A percentile compares a stretch with the other conserved stretches of the same genome.
Evolutionary conservation across 2,113 vertebrate genomes (phyloP).

Genomic region (Protobothrops flavoviridis): DNA sequence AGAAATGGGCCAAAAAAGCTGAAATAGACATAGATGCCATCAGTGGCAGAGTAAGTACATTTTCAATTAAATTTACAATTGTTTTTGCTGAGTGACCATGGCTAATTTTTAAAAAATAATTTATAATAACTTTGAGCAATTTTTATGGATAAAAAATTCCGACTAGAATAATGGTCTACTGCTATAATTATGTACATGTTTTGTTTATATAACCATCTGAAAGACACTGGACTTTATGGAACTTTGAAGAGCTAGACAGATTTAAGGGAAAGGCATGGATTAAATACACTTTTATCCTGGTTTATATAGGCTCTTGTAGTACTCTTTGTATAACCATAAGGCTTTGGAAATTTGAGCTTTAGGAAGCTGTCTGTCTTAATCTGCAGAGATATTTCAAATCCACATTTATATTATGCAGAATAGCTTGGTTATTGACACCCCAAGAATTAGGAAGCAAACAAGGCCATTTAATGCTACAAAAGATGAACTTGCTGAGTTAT

Average conservation of each 20-base stretch:
- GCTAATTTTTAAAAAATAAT: neutral
- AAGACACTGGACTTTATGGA: neutral
- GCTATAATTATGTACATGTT: neutral
- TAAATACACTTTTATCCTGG: neutral
- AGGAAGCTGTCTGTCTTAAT: neutral
- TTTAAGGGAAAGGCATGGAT: neutral
- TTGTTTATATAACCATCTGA: neutral
- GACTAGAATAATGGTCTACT: neutral
- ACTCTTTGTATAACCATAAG: neutral
- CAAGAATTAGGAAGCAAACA: constrained; percentile 94
- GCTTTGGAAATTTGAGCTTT: neutral
- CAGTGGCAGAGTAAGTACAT: constrained; percentile 90
- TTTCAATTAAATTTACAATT: neutral
- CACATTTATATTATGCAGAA: constrained; percentile 78
- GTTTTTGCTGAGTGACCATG: neutral
- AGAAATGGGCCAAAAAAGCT: constrained; percentile 99
- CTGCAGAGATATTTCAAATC: neutral
- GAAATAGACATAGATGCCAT: constrained; percentile 93
- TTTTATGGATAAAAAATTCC: neutral
- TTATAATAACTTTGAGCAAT: neutral
- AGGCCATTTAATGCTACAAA: constrained; percentile 95
- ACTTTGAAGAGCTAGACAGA: neutral
- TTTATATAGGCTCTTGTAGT: neutral
- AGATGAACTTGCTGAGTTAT: constrained; percentile 93
- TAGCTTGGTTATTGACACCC: constrained; percentile 97